Percentiles rank a stretch among this genome's conserved stretches.
Evolutionary conservation across 2,888 invertebrate species (phyloP).

Genomic region (Apotomis capreana): DNA sequence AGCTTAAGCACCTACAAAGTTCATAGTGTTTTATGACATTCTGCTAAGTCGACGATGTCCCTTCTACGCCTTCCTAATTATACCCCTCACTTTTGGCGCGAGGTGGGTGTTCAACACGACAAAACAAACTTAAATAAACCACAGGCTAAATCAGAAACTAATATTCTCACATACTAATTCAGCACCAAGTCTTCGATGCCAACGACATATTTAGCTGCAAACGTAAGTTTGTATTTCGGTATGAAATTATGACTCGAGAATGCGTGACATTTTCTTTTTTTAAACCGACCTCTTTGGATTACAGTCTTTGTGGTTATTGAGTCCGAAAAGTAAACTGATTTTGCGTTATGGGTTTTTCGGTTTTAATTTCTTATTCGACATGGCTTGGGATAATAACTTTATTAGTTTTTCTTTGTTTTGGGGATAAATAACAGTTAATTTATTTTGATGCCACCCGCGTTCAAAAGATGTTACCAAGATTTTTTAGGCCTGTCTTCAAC

Average conservation of each 20-base stretch:
- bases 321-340: constrained; percentile 34
- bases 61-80: constrained; percentile 39
- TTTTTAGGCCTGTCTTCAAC: too few species aligned
- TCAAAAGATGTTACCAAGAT: not conserved
- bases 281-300: constrained; percentile 34
- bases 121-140: constrained; percentile 65
- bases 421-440: not conserved
- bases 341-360: constrained; percentile 30
- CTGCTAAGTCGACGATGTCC: constrained; percentile 4
- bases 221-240: constrained; percentile 41
- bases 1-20: not conserved
- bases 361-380: constrained; percentile 59
- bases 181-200: not conserved
- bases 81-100: constrained; percentile 59
- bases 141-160: constrained; percentile 11
- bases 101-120: constrained; percentile 76
- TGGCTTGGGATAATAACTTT: constrained; percentile 38
- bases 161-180: constrained; percentile 5
- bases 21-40: not conserved
- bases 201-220: constrained; percentile 12
- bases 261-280: constrained; percentile 64
- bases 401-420: constrained; percentile 4
- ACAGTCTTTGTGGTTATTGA: constrained; percentile 38
- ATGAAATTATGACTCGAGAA: constrained; percentile 64
- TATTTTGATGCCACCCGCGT: not conserved